Evolutionary conservation across 2,113 vertebrate genomes (phyloP), one percentile per base, ranked within the genome.

Genomic region (Oryzias woworae): DNA sequence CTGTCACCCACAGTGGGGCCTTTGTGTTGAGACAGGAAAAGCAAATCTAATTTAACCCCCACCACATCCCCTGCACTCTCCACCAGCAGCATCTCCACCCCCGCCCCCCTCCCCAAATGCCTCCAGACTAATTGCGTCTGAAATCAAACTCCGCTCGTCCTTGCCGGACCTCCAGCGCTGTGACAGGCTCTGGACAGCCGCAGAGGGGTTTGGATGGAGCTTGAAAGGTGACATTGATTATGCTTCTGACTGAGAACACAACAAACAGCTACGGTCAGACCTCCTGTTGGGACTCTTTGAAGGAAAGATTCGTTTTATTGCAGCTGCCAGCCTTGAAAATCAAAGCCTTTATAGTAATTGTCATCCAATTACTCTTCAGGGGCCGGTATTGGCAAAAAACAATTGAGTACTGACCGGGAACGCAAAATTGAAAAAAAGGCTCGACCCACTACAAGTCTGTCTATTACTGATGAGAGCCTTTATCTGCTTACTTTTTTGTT

Each of bases 81-180:
- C 3, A 23, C 14, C 51, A 58, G 7, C 58, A 64, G 13, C 62
- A 48, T 49, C 58, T 61, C 52, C 59, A 49, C 18, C 73, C 70
- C 15, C 53, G 15, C 71, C 67, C 36, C 20, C 36, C 36, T 36
- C 36, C 36, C 36, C 67, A 73, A 84, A 86, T 87, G 77, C 81
- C 82, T 78, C 65, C 52, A 71, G 76, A 66, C 80, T 87, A 87
- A 89, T 84, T 83, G 68, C 52, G 74, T 83, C 79, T 84, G 81
- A 87, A 85, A 88, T 84, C 62, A 85, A 83, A 83, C 74, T 80
- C 82, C 51, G 1, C 54, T 71, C 65, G 24, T 58, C 69, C 76
- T 64, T 43, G 5, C 26, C 61, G 65, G 75, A 78, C 78, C 78
- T 68, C 71, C 66, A 60, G 63, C 66, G 44, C 62, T 51, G 71